phyloP scores from a whole-genome alignment of 2,113 vertebrate species.

The Sylvilagus bachmani region DNA sequence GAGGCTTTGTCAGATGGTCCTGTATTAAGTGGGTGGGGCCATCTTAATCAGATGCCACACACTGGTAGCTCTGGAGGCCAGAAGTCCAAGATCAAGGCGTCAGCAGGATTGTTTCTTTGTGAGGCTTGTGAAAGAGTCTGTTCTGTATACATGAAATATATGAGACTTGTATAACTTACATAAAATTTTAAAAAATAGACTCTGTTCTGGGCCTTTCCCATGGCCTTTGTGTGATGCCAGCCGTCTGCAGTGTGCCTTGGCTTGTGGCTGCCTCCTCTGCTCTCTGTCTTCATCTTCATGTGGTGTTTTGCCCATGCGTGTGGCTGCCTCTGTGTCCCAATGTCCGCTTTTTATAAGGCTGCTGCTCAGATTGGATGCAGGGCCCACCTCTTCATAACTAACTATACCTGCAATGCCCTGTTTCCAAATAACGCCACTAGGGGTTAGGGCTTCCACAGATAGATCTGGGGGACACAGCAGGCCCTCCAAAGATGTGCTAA shows the following conservation, averaged over 20 bases:
- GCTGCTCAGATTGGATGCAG: neutral
- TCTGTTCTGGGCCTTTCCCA: rapidly evolving
- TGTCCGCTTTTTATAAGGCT: neutral
- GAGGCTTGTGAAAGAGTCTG: neutral
- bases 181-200: too few relatives aligned
- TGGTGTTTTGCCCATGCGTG: too few relatives aligned
- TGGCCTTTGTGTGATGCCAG: neutral
- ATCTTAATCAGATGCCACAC: neutral
- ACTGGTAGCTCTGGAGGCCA: neutral
- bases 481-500: neutral
- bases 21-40: neutral
- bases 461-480: neutral
- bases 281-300: neutral
- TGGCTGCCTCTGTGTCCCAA: neutral
- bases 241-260: neutral
- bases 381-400: neutral
- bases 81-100: neutral
- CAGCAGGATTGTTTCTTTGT: neutral
- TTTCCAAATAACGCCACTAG: conserved; percentile 13
- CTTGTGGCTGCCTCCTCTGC: neutral
- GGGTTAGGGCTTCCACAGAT: neutral
- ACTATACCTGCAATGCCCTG: neutral
- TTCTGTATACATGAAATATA: too few relatives aligned
- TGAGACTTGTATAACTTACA: too few relatives aligned
- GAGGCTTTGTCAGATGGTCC: neutral